phyloP scores from a whole-genome alignment of 2,888 invertebrate genomes.

The Cosmopolites sordidus region DNA sequence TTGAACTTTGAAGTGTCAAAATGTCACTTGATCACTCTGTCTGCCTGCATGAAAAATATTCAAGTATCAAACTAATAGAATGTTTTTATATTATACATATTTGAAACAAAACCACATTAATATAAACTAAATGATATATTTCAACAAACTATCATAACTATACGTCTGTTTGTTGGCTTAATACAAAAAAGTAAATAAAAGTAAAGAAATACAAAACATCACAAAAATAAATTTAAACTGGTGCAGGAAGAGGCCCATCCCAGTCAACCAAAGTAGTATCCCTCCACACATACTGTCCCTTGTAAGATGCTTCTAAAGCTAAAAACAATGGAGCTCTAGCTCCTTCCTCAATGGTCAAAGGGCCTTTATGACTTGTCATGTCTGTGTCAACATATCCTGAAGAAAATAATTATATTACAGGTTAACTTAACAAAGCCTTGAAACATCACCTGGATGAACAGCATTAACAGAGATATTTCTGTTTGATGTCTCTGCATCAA shows the following conservation, averaged over 20 bases:
- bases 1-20: too few relatives aligned
- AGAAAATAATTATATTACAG: slow-evolving; percentile 20
- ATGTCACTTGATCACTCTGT: too few relatives aligned
- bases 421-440: background rate
- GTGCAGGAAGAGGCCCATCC: slow-evolving; percentile 35
- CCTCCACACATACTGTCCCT: slow-evolving; percentile 62
- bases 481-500: slow-evolving; percentile 41
- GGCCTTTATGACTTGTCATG: slow-evolving; percentile 67
- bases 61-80: too few relatives aligned
- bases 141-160: too few relatives aligned
- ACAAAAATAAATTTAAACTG: too few relatives aligned
- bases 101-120: too few relatives aligned
- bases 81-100: too few relatives aligned
- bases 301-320: slow-evolving; percentile 58
- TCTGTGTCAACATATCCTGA: slow-evolving; percentile 74
- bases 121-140: too few relatives aligned
- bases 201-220: too few relatives aligned
- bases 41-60: too few relatives aligned
- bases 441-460: slow-evolving; percentile 58
- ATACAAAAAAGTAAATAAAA: too few relatives aligned
- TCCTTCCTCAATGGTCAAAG: slow-evolving; percentile 56
- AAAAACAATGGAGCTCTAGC: slow-evolving; percentile 58
- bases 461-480: slow-evolving; percentile 65
- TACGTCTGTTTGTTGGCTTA: too few relatives aligned
- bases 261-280: slow-evolving; percentile 57